Evolutionary conservation across 1,140 invertebrate species (phyloP), one percentile per base, ranked within the genome.

Genomic region (Plutomurus gul): DNA sequence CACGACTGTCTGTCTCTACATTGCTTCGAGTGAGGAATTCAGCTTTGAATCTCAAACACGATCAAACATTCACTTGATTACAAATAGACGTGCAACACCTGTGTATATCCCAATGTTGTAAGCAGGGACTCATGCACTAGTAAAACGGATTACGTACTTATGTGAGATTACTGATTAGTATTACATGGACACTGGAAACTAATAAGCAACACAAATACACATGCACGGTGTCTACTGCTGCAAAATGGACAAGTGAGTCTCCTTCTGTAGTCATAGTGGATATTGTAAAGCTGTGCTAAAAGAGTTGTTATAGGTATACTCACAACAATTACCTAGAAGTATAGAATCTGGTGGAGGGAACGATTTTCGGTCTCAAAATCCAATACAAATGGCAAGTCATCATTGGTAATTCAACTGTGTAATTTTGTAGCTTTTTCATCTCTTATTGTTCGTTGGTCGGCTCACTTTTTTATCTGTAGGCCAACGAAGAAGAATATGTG

Each of bases 331-430:
- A 43, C n/a, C 11, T n/a, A 43, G 1, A 3, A 40, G 37, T 36
- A 36, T 18, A 51, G 27, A 20, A 56, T 11, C 18, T 56, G 30
- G 20, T 56, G 40, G 25, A 33, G 20, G 39, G 60, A 76, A n/a
- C n/a, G n/a, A n/a, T n/a, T n/a, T n/a, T n/a, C n/a, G n/a, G n/a
- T n/a, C 22, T 25, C 73, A 39, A 56, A 16, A 51, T 46, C 30
- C 36, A 43, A 51, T 65, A 43, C 11, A 75, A 78, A 74, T 77
- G 30, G 76, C 80, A 78, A 81, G 80, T 81, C 80, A 81, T 81
- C 47, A 65, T 78, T 43, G 40, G 80, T 81, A 81, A 81, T 81
- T 81, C 80, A 81, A 60, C 76, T 77, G 80, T 81, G 80, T 81
- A 81, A 77, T 81, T 81, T 81, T 78, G 30, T 74, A 56, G 20